These are phyloP conservation scores for Sebastolobus altivelis DNA, from an alignment of 2,797 vertebrate species.

Conservation along the genomic window DNA sequence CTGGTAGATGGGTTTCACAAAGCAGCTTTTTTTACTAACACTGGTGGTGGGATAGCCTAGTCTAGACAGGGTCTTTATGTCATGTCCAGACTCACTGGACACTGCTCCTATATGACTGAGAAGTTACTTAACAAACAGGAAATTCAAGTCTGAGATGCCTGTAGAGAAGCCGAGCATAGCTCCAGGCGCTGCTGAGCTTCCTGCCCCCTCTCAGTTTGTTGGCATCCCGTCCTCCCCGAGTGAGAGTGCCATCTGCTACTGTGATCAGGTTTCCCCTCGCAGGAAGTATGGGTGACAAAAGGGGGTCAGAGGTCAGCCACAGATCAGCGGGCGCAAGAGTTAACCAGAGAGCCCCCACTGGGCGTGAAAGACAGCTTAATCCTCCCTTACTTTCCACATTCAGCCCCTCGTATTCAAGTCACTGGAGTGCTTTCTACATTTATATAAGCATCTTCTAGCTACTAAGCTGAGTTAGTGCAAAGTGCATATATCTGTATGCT, in stretches of 20 bases:
- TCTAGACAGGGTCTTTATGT: conserved; percentile 45
- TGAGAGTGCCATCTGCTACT: conserved; percentile 59
- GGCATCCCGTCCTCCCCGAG: conserved; percentile 60
- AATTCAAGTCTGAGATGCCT: conserved; percentile 62
- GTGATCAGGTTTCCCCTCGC: conserved; percentile 74
- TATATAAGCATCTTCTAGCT: conserved; percentile 5
- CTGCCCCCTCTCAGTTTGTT: conserved; percentile 37
- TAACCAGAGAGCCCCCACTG: conserved; percentile 51
- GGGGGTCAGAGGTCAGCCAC: conserved; percentile 62
- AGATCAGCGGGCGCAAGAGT: conserved; percentile 53
- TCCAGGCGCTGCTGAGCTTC: conserved; percentile 39
- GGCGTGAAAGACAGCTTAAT: conserved; percentile 34
- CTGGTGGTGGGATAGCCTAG: conserved; percentile 63
- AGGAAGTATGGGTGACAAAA: conserved; percentile 69
- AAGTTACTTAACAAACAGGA: conserved; percentile 66
- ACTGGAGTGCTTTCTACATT: conserved; percentile 15
- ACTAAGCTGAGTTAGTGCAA: conserved; percentile 28
- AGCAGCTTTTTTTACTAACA: conserved; percentile 68
- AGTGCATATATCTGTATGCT: conserved; percentile 18
- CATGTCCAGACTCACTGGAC: conserved; percentile 33
- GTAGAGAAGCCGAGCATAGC: conserved; percentile 43
- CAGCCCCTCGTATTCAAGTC: neutral
- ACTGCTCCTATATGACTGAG: neutral
- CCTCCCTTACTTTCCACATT: conserved; percentile 9
- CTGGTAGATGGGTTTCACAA: conserved; percentile 43